These are phyloP conservation scores for honey bee (Apis mellifera) DNA, from an alignment of 1,140 invertebrate species.

Conservation along the genomic window DNA sequence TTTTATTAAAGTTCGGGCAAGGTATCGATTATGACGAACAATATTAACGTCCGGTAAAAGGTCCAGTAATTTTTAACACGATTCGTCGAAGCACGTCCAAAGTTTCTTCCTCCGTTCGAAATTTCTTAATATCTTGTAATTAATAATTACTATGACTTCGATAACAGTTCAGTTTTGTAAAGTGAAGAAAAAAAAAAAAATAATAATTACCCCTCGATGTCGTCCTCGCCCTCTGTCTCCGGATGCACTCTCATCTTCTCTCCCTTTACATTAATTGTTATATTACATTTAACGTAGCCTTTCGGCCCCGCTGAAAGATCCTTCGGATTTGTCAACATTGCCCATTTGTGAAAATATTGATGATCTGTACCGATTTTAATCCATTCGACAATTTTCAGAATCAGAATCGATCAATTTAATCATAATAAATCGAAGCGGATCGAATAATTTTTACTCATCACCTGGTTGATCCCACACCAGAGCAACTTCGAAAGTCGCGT, in stretches of 20 bases:
- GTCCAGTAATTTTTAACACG: neutral
- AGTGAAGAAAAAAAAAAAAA: too few species aligned
- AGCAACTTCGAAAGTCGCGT: constrained; percentile 84
- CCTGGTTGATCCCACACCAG: constrained; percentile 87
- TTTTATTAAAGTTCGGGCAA: neutral
- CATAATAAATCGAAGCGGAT: neutral
- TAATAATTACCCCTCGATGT: constrained; percentile 89
- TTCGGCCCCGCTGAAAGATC: constrained; percentile 84
- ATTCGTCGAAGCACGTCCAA: neutral
- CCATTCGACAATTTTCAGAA: neutral
- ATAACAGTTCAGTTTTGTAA: neutral
- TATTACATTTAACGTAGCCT: constrained; percentile 90
- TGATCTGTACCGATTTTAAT: constrained; percentile 82
- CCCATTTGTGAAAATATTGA: constrained; percentile 92
- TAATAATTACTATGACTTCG: neutral
- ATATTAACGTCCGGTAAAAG: neutral
- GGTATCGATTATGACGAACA: neutral
- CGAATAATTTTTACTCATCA: constrained; percentile 63
- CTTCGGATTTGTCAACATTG: constrained; percentile 86
- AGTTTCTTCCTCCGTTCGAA: neutral
- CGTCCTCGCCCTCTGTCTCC: constrained; percentile 84
- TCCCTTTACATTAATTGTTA: constrained; percentile 87
- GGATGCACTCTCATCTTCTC: constrained; percentile 84
- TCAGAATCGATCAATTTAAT: neutral
- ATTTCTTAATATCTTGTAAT: neutral